Evolutionary conservation across 2,797 vertebrate species (phyloP), one percentile per base, ranked within the genome.

Genomic region (Megalops cyprinoides): DNA sequence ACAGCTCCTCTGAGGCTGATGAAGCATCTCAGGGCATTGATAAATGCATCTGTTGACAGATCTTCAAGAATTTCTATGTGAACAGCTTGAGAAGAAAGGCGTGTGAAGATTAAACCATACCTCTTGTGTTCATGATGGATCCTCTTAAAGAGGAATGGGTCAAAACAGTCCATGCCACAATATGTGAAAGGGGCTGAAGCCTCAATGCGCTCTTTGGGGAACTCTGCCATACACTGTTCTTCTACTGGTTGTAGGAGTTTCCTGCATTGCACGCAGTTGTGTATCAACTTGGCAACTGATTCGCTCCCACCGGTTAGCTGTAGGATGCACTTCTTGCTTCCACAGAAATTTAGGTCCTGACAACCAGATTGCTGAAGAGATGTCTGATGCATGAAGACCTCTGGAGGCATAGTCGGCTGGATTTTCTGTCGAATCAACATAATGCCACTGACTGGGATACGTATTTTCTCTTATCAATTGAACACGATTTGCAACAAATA

Each of bases 141-240:
- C 28, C 42, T 28, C 67, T 73, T 79, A 18, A 46, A 82, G 51
- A 82, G 6, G 20, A 82, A 65, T 25, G 76, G 62, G 76, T 80
- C 80, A 56, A 81, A 81, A 51, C 74, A 77, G 18, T 81, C 56
- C 56, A 77, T 81, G 1, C 74, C 80, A 18, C 74, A 73, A 39
- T 20, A 74, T 10, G 65, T 79, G 34, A 83, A 85, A 1, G 76
- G 82, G 9, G 79, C 55, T 20, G 80, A 73, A 2, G 62, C 49
- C 42, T 58, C 42, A 4, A 76, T 23, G 3, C 71, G 25, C 8
- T 80, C 78, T 49, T 56, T 78, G 18, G 79, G 76, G 1, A 83
- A 67, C 4, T 85, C 73, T 7, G 79, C 76, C 82, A 81, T 83
- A 3, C 10, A 23, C 44, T 79, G 79, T 28, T 85, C 79, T 49